Evolutionary conservation across 2,797 vertebrate species (phyloP).

Genomic region (Myotis planiceps): DNA sequence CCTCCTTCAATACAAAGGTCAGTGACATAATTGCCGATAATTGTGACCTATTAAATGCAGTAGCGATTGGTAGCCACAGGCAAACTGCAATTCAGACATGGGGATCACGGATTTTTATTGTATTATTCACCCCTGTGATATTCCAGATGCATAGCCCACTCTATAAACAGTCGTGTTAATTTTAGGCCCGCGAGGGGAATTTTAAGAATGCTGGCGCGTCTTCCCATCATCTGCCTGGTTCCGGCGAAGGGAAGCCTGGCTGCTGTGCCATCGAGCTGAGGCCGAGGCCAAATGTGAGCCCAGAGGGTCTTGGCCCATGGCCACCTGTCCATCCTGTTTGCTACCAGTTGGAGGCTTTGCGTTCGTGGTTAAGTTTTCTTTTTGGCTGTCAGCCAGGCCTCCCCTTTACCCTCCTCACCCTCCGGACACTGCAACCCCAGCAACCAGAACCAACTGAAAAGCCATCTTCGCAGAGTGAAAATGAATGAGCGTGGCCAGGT

Average conservation of each 20-base stretch:
- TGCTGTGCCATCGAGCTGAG: not conserved
- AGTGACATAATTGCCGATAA: not conserved
- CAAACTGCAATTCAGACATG: not conserved
- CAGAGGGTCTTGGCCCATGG: not conserved
- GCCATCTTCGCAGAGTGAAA: not conserved
- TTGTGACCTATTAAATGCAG: not conserved
- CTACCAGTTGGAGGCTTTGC: not conserved
- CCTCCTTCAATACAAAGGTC: not conserved
- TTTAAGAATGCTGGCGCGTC: not conserved
- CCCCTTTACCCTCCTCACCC: not conserved
- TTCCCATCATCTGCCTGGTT: not conserved
- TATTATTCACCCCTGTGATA: not conserved
- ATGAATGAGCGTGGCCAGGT: not conserved
- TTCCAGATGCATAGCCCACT: not conserved
- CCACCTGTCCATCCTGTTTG: slow-evolving; percentile 52
- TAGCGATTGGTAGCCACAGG: not conserved
- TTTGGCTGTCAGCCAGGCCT: not conserved
- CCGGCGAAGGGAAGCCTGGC: not conserved
- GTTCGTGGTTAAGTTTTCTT: not conserved
- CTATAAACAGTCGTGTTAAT: not conserved
- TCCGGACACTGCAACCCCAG: not conserved
- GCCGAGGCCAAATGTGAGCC: not conserved
- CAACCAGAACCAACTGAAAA: fast-evolving
- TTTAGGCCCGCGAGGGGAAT: not conserved
- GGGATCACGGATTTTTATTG: not conserved